Conservation (phyloP, 2,113 vertebrate genomes). For the Microcebus tavaratra region DNA sequence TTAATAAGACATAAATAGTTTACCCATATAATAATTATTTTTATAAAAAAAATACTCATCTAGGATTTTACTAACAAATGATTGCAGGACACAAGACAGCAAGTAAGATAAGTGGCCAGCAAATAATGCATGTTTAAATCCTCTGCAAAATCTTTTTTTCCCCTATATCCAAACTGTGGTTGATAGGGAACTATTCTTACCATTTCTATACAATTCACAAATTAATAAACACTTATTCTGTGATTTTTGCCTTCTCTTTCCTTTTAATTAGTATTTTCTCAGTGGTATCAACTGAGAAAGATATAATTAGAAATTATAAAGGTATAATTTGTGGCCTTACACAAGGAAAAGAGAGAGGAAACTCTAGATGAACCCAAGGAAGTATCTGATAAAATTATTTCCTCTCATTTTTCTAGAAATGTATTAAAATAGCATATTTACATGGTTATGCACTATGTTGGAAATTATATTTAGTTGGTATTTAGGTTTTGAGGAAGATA, state of each 20-base stretch:
- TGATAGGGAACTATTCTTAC: background rate
- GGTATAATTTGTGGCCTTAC: background rate
- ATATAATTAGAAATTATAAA: no score
- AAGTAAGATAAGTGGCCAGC: no score
- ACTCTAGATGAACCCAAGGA: background rate
- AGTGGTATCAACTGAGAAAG: background rate
- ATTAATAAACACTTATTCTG: background rate
- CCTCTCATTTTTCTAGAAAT: background rate
- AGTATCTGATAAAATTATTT: background rate
- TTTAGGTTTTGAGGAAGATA: background rate
- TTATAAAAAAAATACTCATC: no score
- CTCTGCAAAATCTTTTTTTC: background rate
- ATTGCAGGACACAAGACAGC: no score
- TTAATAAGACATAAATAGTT: no score
- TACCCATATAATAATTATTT: no score
- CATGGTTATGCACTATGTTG: background rate
- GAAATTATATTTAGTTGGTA: background rate
- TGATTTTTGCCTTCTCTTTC: background rate
- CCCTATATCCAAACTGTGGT: background rate
- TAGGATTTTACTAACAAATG: no score
- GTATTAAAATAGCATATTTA: background rate
- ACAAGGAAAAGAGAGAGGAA: background rate
- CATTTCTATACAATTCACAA: background rate
- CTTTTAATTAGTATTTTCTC: background rate
- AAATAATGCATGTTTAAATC: background rate